Percentiles rank a stretch among this genome's conserved stretches.
Conservation (phyloP, 2,888 invertebrate species). For the Agriotes lineatus region DNA sequence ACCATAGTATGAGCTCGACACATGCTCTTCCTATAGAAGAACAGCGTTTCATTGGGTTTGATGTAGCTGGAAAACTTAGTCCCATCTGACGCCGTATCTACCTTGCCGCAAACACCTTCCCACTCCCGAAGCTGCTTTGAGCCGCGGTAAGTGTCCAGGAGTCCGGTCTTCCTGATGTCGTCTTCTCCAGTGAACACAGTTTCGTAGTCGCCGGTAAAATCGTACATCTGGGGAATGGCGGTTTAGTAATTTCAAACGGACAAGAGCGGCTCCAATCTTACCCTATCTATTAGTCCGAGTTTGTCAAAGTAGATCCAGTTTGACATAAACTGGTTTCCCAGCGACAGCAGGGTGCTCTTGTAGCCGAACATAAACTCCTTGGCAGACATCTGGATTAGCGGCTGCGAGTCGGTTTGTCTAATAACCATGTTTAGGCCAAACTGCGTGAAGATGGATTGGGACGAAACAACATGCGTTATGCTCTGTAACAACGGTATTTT, state of each 20-base stretch:
- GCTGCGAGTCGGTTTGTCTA: constrained; percentile 75
- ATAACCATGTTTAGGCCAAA: constrained; percentile 81
- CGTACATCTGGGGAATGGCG: constrained; percentile 79
- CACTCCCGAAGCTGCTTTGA: constrained; percentile 82
- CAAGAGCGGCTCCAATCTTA: constrained; percentile 66
- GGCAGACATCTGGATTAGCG: constrained; percentile 85
- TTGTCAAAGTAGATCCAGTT: constrained; percentile 90
- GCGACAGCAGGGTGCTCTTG: constrained; percentile 81
- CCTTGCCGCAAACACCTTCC: constrained; percentile 81
- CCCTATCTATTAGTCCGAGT: constrained; percentile 89
- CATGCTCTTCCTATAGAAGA: constrained; percentile 87
- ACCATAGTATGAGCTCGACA: constrained; percentile 87
- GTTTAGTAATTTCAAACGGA: neutral
- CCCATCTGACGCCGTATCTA: constrained; percentile 85
- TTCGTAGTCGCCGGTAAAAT: constrained; percentile 83
- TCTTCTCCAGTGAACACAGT: constrained; percentile 81
- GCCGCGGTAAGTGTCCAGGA: constrained; percentile 83
- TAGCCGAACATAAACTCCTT: constrained; percentile 92
- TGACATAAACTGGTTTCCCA: constrained; percentile 86
- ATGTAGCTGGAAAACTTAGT: constrained; percentile 85
- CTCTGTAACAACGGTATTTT: constrained; percentile 80
- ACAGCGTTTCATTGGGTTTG: constrained; percentile 74
- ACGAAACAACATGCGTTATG: constrained; percentile 82
- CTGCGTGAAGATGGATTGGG: constrained; percentile 74
- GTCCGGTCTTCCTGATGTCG: constrained; percentile 74